Percentiles rank a stretch among this genome's conserved stretches.
Evolutionary conservation across 2,113 vertebrate species (phyloP).

Genomic region (Ranitomeya imitator): DNA sequence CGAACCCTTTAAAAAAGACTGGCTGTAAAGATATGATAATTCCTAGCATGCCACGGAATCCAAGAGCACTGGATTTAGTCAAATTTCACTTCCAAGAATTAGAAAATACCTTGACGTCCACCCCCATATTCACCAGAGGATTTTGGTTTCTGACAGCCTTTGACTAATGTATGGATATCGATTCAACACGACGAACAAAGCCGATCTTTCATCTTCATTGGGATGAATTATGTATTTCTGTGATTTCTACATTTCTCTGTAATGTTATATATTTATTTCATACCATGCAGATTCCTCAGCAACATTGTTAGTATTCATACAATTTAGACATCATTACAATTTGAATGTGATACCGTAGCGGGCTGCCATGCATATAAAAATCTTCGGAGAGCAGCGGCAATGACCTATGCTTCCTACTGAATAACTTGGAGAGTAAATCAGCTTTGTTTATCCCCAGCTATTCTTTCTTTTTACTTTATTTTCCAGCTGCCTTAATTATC

Average conservation of each 20-base stretch:
- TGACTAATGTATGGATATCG: conserved; percentile 50
- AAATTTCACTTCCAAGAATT: conserved; percentile 5
- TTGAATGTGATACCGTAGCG: conserved; percentile 48
- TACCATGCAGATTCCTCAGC: conserved; percentile 28
- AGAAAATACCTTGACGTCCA: not conserved
- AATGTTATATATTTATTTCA: conserved; percentile 58
- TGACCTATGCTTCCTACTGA: conserved; percentile 29
- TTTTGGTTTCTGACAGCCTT: conserved; percentile 5
- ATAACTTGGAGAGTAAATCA: conserved; percentile 49
- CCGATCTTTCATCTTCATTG: conserved; percentile 40
- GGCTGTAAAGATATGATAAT: not conserved
- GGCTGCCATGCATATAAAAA: conserved; percentile 38
- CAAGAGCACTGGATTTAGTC: not conserved
- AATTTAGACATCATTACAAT: conserved; percentile 56
- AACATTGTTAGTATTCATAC: conserved; percentile 56
- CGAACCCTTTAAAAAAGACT: not conserved
- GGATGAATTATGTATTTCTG: conserved; percentile 56
- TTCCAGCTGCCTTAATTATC: conserved; percentile 55
- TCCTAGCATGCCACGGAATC: not conserved
- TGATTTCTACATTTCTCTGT: conserved; percentile 52
- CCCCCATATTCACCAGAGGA: not conserved
- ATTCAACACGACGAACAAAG: conserved; percentile 44
- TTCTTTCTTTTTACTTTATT: conserved; percentile 17
- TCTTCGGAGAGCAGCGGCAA: conserved; percentile 21
- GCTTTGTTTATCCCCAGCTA: conserved; percentile 47